These are phyloP conservation scores for Desmodus rotundus DNA, from an alignment of 2,113 vertebrate species.

Conservation along the genomic window DNA sequence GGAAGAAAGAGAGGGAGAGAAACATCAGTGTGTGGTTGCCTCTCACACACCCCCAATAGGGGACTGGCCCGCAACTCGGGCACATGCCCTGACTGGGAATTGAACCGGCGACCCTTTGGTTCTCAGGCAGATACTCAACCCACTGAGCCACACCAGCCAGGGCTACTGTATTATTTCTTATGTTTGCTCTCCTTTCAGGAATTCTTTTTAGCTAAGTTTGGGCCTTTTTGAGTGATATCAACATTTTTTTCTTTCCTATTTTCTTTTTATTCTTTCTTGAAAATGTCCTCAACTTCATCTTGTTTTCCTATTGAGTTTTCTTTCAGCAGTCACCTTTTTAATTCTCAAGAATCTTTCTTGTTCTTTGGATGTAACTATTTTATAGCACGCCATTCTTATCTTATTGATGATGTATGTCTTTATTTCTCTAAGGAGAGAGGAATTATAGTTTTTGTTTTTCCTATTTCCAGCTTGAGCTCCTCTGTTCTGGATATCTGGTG, in stretches of 20 bases:
- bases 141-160: no score
- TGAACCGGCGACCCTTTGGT: no score
- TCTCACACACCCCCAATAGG: no score
- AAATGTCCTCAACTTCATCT: background rate
- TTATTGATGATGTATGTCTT: background rate
- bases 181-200: background rate
- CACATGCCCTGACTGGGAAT: no score
- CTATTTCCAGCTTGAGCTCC: background rate
- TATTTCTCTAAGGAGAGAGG: background rate
- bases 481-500: background rate
- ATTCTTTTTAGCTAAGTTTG: background rate
- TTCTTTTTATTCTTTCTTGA: background rate
- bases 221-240: background rate
- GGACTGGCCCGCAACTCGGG: no score
- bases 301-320: background rate
- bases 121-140: no score
- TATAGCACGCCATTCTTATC: background rate
- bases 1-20: no score
- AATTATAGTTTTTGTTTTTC: background rate
- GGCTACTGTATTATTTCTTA: background rate
- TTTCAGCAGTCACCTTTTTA: background rate
- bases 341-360: background rate
- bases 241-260: background rate
- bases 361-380: background rate
- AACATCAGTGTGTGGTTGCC: no score